Percentiles rank a stretch among this genome's conserved stretches.
Evolutionary conservation across 2,797 vertebrate genomes (phyloP).

Genomic region (Tenualosa thibaudeaui): DNA sequence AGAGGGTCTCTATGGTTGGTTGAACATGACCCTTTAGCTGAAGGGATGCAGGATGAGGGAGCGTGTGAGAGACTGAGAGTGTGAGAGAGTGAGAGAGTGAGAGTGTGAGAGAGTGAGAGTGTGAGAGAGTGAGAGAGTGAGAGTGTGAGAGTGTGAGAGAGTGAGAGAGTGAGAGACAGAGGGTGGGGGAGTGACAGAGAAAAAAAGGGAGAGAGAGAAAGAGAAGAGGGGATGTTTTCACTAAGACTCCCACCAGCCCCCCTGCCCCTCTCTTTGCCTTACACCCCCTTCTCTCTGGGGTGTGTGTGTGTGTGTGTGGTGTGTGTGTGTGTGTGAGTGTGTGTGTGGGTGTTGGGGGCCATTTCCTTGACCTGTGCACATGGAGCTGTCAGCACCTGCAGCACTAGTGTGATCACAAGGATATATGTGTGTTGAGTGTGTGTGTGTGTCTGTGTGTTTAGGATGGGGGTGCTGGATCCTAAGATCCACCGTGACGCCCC

Average conservation of each 20-base stretch:
- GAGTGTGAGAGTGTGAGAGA: slow-evolving; percentile 11
- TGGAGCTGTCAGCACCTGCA: slow-evolving; percentile 71
- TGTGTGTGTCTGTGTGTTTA: not conserved
- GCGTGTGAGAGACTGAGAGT: not conserved
- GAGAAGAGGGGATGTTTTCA: not conserved
- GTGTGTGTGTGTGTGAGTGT: too few relatives aligned
- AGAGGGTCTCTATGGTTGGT: not conserved
- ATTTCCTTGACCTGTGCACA: slow-evolving; percentile 69
- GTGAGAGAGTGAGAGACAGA: not conserved
- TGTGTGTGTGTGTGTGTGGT: not conserved
- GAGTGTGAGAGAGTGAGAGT: not conserved
- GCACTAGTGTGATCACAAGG: slow-evolving; percentile 50
- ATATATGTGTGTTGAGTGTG: not conserved
- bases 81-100: not conserved
- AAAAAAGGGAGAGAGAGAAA: not conserved
- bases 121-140: not conserved
- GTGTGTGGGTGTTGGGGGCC: not conserved
- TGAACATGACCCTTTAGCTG: not conserved
- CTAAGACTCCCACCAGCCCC: not conserved
- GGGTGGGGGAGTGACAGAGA: not conserved
- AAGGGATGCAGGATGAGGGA: not conserved
- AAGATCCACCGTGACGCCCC: slow-evolving; percentile 29
- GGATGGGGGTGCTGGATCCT: not conserved
- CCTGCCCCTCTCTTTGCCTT: not conserved
- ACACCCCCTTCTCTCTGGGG: not conserved